Evolutionary conservation across 1,140 invertebrate genomes (phyloP).

Genomic region (Gryllus bimaculatus): DNA sequence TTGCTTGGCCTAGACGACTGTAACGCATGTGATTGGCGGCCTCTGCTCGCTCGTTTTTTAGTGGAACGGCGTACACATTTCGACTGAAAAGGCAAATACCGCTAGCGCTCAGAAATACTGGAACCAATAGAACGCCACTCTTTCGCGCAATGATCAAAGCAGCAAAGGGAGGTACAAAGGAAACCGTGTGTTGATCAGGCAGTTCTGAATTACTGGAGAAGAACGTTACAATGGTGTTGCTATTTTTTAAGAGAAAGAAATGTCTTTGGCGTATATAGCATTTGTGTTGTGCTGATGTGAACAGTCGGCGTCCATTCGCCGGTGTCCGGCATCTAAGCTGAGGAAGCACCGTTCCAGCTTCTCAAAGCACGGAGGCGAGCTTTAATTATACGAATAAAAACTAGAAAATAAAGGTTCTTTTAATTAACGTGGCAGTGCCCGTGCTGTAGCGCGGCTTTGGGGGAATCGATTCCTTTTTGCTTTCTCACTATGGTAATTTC

Average conservation of each 20-base stretch:
- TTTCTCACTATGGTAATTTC: constrained; percentile 5
- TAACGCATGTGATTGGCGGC: too few relatives aligned
- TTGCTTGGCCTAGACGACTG: too few relatives aligned
- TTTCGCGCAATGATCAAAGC: background rate
- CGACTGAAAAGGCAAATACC: background rate
- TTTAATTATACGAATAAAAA: background rate
- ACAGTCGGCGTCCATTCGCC: background rate
- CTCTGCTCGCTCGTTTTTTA: too few relatives aligned
- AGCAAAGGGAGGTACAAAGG: background rate
- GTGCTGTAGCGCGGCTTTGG: background rate
- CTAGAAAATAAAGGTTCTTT: background rate
- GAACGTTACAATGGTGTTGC: background rate
- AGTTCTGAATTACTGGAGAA: background rate
- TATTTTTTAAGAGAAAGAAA: too few relatives aligned
- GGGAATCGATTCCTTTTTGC: background rate
- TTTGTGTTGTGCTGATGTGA: background rate
- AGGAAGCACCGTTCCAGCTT: background rate
- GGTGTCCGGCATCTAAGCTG: too few relatives aligned
- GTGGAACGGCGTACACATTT: too few relatives aligned
- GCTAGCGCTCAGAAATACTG: background rate
- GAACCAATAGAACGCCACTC: background rate
- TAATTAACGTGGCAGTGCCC: background rate
- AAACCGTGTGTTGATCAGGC: background rate
- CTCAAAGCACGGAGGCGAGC: background rate
- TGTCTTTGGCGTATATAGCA: too few relatives aligned